phyloP scores from a whole-genome alignment of 2,888 invertebrate genomes.

The Gnatocerus cornutus region DNA sequence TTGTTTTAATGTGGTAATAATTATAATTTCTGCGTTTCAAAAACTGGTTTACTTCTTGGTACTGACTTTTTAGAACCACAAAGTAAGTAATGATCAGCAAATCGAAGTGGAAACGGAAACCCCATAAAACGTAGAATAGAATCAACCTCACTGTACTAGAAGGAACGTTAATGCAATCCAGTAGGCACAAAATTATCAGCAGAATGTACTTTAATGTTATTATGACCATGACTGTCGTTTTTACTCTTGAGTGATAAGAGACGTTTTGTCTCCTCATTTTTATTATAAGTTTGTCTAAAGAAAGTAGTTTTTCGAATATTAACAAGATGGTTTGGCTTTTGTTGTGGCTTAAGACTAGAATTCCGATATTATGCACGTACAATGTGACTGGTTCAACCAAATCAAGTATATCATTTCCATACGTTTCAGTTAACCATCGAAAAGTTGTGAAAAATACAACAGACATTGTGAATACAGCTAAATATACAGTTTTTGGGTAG shows the following conservation, averaged over 20 bases:
- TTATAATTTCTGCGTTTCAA: no score
- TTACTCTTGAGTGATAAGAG: not conserved
- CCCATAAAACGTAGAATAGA: not conserved
- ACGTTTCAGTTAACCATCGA: not conserved
- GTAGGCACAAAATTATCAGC: not conserved
- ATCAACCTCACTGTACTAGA: not conserved
- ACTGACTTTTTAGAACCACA: not conserved
- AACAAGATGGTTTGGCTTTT: not conserved
- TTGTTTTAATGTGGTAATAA: not conserved
- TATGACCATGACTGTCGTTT: not conserved
- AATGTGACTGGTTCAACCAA: not conserved
- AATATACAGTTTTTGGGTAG: not conserved
- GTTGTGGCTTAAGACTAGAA: not conserved
- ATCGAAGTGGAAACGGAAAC: not conserved
- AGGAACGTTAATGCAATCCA: not conserved
- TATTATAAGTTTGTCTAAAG: not conserved
- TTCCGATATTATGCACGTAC: not conserved
- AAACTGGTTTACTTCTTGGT: not conserved
- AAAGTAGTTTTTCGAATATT: not conserved
- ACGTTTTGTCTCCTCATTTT: not conserved
- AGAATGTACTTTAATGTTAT: not conserved
- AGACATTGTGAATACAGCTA: not conserved
- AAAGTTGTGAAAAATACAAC: not conserved
- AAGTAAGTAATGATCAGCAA: not conserved
- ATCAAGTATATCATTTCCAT: not conserved